phyloP scores from a whole-genome alignment of 2,113 vertebrate genomes.

The Stictonetta naevosa region DNA sequence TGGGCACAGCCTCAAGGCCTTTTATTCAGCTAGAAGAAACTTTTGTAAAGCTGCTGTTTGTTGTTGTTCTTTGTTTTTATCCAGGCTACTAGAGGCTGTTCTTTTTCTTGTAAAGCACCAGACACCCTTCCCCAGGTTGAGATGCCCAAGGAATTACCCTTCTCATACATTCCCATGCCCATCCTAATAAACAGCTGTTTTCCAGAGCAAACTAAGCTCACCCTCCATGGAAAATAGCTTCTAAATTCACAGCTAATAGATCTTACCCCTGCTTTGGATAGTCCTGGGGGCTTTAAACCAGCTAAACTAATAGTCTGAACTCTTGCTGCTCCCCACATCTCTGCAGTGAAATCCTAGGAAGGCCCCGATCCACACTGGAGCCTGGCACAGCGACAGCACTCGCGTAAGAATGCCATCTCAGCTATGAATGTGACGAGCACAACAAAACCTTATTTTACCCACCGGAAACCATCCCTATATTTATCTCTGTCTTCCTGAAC shows the following conservation, averaged over 20 bases:
- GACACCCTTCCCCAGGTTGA: background rate
- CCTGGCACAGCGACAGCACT: slow-evolving; percentile 1
- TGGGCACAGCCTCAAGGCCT: background rate
- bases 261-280: background rate
- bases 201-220: background rate
- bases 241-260: background rate
- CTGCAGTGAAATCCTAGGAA: background rate
- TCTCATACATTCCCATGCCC: background rate
- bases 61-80: background rate
- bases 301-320: background rate
- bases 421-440: slow-evolving; percentile 21
- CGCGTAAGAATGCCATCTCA: background rate
- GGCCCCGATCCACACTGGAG: background rate
- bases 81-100: background rate
- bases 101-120: slow-evolving; percentile 8
- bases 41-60: background rate
- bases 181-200: background rate
- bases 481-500: slow-evolving; percentile 45
- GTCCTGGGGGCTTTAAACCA: background rate
- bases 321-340: background rate
- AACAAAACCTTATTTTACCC: slow-evolving; percentile 19
- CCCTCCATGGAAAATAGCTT: background rate
- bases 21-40: background rate
- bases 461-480: slow-evolving; percentile 31
- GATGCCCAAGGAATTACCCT: background rate